These are phyloP conservation scores for Amphiprion percula DNA, from an alignment of 2,113 vertebrate genomes.

Conservation along the genomic window DNA sequence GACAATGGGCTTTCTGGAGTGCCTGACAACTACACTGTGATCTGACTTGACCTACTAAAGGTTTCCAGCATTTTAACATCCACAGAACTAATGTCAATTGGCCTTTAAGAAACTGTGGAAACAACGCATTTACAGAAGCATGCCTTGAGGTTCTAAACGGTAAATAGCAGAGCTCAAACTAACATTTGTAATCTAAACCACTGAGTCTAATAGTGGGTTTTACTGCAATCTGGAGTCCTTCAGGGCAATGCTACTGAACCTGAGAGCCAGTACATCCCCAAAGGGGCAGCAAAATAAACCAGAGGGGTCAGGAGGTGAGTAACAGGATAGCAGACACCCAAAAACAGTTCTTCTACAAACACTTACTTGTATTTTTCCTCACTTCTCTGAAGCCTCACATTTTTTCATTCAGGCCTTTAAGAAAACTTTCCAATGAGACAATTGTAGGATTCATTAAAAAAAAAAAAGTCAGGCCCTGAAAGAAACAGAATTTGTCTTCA, in stretches of 20 bases:
- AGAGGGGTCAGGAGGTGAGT: slow-evolving; percentile 25
- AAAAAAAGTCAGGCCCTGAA: too few relatives aligned
- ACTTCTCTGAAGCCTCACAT: neutral
- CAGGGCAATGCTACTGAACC: neutral
- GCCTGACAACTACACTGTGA: slow-evolving; percentile 45
- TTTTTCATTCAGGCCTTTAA: neutral
- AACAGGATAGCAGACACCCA: neutral
- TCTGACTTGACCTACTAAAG: slow-evolving; percentile 48
- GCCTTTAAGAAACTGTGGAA: neutral
- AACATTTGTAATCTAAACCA: slow-evolving; percentile 33
- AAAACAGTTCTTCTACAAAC: slow-evolving; percentile 12
- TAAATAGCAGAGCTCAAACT: slow-evolving; percentile 33
- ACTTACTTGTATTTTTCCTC: neutral
- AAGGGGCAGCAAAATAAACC: slow-evolving; percentile 15
- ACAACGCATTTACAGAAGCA: slow-evolving; percentile 15
- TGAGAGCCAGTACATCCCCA: slow-evolving; percentile 1
- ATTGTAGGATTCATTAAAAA: too few relatives aligned
- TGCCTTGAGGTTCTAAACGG: slow-evolving; percentile 28
- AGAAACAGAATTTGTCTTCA: too few relatives aligned
- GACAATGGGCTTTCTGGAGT: slow-evolving; percentile 35
- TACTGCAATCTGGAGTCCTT: neutral
- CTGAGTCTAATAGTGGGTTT: slow-evolving; percentile 5
- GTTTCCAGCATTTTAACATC: slow-evolving; percentile 23
- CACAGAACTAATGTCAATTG: slow-evolving; percentile 6
- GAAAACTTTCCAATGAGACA: too few relatives aligned